phyloP scores from a whole-genome alignment of 2,888 invertebrate species.

The Labia minor region DNA sequence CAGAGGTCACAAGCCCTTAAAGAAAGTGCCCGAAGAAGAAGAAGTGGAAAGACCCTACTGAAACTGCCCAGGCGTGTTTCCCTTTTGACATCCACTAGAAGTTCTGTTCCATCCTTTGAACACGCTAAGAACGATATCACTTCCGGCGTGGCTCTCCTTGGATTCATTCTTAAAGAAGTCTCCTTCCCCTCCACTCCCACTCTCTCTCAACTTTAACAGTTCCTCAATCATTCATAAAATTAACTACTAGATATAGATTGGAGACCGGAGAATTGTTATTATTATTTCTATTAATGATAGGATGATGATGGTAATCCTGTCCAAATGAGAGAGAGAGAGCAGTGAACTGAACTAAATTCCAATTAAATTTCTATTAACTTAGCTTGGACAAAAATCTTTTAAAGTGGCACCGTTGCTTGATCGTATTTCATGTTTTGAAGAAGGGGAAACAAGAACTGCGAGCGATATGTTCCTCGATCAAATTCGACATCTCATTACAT shows the following conservation, averaged over 20 bases:
- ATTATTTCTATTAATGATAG: not conserved
- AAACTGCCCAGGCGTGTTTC: constrained; percentile 7
- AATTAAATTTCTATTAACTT: constrained; percentile 2
- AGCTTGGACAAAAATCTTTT: not conserved
- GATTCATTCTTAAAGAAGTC: constrained; percentile 4
- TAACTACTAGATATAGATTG: not conserved
- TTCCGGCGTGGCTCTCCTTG: not conserved
- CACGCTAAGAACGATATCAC: not conserved
- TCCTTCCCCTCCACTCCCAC: no score
- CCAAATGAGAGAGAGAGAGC: not conserved
- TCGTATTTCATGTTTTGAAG: not conserved
- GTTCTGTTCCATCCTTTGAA: constrained; percentile 1
- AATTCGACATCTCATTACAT: not conserved
- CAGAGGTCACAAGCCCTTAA: not conserved
- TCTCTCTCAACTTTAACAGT: no score
- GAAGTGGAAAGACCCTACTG: not conserved
- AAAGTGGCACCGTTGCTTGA: not conserved
- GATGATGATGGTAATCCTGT: not conserved
- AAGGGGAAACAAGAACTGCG: not conserved
- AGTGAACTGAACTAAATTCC: not conserved
- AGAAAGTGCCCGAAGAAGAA: not conserved
- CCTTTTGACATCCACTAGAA: not conserved
- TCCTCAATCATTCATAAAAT: constrained; percentile 1
- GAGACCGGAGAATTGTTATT: not conserved
- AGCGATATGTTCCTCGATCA: not conserved